Base-by-base conservation (phyloP, 2,113 vertebrate species). In the Coracopsis vasa region DNA sequence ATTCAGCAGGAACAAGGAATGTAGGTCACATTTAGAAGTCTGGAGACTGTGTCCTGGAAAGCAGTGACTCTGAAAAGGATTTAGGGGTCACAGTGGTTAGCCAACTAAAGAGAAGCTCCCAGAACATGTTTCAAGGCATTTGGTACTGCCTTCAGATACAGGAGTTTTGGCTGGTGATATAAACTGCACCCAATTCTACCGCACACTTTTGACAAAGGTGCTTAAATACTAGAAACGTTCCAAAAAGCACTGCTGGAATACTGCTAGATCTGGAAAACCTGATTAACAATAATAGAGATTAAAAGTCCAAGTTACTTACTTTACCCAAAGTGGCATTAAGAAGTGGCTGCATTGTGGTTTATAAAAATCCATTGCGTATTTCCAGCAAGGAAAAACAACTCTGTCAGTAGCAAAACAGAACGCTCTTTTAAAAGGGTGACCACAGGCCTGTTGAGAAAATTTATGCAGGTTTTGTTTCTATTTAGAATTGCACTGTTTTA, bases 1-100 rank as follows among this genome's bases (percentile, higher is more conserved):
- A 95, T 89, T 95, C 94, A 95, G 37, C 74, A 95, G 81, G 88
- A 97, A 96, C 93, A 90, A 90, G 90, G 95, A 96, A 97, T 96
- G 94, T 97, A 97, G 96, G 95, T 96, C 95, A 95, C 11, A 2
- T 95, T 95, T 92, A 64, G 93, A 95, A 92, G 94, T 80, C 71
- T 93, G 67, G 85, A 86, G 93, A 92, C 90, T 67, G 58, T 94
- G 90, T 95, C 94, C 82, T 96, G 96, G 79, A 96, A 96, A 96
- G 94, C 25, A 18, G 54, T 90, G 71, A 94, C 92, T 96, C 96
- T 94, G 86, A 94, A 94, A 90, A 90, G 93, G 92, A 93, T 94
- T 96, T 94, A 91, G 62, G 66, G 90, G 92, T 96, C 92, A 95
- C 85, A 74, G 75, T 83, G 79, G 90, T 74, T 95, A 92, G 82